Percentiles rank a stretch among this genome's conserved stretches.
Conservation (phyloP, 2,797 vertebrate genomes). For the Oceanodroma leucorhoa region DNA sequence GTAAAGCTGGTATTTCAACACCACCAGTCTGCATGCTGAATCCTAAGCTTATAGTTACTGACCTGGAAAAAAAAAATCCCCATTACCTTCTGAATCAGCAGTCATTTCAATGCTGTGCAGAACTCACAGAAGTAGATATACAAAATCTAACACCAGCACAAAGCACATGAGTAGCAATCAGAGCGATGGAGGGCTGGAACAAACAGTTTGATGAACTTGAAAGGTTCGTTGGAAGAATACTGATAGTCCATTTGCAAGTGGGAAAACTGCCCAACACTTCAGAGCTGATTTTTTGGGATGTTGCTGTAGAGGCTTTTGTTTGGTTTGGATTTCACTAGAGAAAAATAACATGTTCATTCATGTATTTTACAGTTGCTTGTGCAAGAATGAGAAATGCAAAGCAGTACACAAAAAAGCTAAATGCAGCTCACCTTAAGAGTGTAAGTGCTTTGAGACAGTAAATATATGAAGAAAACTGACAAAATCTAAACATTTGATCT, state of each 20-base stretch:
- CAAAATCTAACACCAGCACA: constrained; percentile 25
- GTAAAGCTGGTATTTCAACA: constrained; percentile 33
- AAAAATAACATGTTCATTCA: background rate
- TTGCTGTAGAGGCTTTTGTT: background rate
- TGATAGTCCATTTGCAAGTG: background rate
- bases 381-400: background rate
- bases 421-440: background rate
- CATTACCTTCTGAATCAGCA: constrained; percentile 55
- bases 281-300: background rate
- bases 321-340: background rate
- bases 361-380: background rate
- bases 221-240: background rate
- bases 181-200: background rate
- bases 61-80: constrained; percentile 52
- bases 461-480: background rate
- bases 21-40: constrained; percentile 21
- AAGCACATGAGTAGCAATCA: background rate
- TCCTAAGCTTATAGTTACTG: constrained; percentile 51
- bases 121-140: background rate
- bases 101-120: constrained; percentile 29
- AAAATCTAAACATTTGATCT: background rate
- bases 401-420: background rate
- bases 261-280: background rate
- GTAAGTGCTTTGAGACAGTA: background rate
- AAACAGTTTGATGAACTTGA: constrained; percentile 19